These are phyloP conservation scores for Cantharis flavilabris DNA, from an alignment of 2,888 invertebrate genomes.

Conservation along the genomic window DNA sequence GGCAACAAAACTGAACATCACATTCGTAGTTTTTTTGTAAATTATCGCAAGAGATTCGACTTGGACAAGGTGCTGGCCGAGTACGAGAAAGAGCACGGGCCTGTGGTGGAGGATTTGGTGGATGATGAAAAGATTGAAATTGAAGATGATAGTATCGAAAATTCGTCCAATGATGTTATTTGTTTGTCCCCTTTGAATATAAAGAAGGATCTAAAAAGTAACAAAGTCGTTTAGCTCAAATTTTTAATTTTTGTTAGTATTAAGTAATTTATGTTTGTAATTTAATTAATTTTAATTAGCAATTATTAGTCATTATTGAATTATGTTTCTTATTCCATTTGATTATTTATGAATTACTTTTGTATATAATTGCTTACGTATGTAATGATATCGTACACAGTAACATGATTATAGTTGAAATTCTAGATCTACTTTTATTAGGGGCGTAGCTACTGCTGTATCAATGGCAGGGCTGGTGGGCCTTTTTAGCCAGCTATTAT, in stretches of 20 bases:
- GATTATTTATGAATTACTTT: neutral
- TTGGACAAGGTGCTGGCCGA: conserved; percentile 85
- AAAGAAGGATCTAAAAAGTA: conserved; percentile 48
- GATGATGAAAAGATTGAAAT: conserved; percentile 41
- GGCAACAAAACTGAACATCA: conserved; percentile 95
- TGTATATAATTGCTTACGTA: neutral
- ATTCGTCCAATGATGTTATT: conserved; percentile 52
- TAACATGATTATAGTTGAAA: too few species aligned
- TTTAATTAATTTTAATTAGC: neutral
- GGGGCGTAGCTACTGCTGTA: too few species aligned
- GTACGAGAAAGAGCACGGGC: conserved; percentile 78
- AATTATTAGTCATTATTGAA: neutral
- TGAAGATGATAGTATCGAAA: conserved; percentile 43
- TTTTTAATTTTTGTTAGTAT: neutral
- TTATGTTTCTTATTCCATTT: neutral
- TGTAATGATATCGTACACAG: neutral
- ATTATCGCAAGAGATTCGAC: conserved; percentile 87
- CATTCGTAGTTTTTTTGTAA: conserved; percentile 88
- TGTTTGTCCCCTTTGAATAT: conserved; percentile 56
- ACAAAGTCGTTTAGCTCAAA: conserved; percentile 40
- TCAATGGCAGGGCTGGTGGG: too few species aligned
- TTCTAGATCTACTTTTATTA: too few species aligned
- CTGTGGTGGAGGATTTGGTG: conserved; percentile 40
- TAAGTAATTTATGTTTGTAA: neutral
- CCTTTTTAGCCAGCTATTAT: too few species aligned